phyloP scores from a whole-genome alignment of 2,888 invertebrate genomes.

The Oscheius sp. region DNA sequence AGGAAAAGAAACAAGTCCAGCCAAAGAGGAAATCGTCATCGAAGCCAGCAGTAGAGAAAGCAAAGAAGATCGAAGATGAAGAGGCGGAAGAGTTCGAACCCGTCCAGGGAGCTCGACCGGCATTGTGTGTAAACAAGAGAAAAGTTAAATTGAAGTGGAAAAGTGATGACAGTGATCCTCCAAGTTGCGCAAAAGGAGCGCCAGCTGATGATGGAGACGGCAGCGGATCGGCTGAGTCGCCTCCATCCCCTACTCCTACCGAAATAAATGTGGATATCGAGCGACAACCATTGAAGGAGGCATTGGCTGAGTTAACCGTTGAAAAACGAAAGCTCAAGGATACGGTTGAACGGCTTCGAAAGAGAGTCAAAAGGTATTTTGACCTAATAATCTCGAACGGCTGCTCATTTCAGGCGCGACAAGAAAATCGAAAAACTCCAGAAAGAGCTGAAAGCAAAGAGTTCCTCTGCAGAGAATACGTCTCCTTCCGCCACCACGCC shows the following conservation, averaged over 20 bases:
- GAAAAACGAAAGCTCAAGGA: constrained; percentile 23
- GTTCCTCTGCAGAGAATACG: background rate
- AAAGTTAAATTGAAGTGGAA: constrained; percentile 24
- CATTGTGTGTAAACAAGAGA: constrained; percentile 19
- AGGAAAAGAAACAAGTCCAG: too few species aligned
- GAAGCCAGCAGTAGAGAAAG: constrained; percentile 26
- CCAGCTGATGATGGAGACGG: background rate
- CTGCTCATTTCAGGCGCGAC: too few species aligned
- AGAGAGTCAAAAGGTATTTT: background rate
- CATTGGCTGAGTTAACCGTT: constrained; percentile 10
- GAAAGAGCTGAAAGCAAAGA: constrained; percentile 4
- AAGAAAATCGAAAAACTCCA: constrained; percentile 13
- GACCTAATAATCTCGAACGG: too few species aligned
- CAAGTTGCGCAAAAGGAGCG: background rate
- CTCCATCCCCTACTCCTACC: background rate
- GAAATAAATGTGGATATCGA: constrained; percentile 13
- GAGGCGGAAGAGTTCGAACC: constrained; percentile 36
- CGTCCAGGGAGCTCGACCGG: constrained; percentile 19
- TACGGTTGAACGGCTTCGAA: constrained; percentile 4
- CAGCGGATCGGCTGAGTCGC: constrained; percentile 11
- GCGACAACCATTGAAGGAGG: constrained; percentile 29
- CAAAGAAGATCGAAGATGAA: constrained; percentile 36
- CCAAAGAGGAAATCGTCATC: too few species aligned
- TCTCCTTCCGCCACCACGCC: background rate
- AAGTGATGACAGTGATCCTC: background rate